A percentile compares a stretch with the other conserved stretches of the same genome.
These are phyloP conservation scores for Semicossyphus pulcher DNA, from an alignment of 2,113 vertebrate species.

Conservation along the genomic window DNA sequence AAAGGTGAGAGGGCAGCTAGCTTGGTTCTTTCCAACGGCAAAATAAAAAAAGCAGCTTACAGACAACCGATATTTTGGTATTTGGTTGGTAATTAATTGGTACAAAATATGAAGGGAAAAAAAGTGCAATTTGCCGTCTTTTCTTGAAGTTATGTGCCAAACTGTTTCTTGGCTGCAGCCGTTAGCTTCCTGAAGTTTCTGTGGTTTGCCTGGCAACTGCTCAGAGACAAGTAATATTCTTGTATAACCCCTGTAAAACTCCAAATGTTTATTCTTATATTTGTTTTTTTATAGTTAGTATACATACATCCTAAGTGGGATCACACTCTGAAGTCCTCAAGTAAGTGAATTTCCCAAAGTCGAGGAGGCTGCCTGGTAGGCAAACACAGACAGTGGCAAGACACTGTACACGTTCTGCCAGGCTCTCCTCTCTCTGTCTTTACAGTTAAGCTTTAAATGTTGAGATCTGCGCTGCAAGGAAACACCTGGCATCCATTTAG, in stretches of 20 bases:
- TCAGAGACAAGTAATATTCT: neutral
- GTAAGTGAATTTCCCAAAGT: neutral
- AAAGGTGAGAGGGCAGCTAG: too few relatives aligned
- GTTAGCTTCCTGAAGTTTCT: neutral
- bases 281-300: neutral
- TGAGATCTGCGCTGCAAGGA: conserved; percentile 53
- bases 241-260: neutral
- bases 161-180: conserved; percentile 1
- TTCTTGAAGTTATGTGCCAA: neutral
- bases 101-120: neutral
- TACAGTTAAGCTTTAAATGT: conserved; percentile 27
- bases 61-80: too few relatives aligned
- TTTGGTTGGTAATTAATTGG: neutral
- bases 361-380: neutral
- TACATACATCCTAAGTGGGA: neutral
- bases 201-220: neutral
- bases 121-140: too few relatives aligned
- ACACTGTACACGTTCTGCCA: conserved; percentile 28
- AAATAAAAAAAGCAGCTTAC: too few relatives aligned
- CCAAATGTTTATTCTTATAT: neutral
- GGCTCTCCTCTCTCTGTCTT: conserved; percentile 31
- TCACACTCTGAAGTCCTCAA: neutral
- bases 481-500: conserved; percentile 79
- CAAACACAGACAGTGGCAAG: conserved; percentile 11
- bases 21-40: too few relatives aligned